Conservation (phyloP, 2,797 vertebrate species). For the Epinephelus coioides region DNA sequence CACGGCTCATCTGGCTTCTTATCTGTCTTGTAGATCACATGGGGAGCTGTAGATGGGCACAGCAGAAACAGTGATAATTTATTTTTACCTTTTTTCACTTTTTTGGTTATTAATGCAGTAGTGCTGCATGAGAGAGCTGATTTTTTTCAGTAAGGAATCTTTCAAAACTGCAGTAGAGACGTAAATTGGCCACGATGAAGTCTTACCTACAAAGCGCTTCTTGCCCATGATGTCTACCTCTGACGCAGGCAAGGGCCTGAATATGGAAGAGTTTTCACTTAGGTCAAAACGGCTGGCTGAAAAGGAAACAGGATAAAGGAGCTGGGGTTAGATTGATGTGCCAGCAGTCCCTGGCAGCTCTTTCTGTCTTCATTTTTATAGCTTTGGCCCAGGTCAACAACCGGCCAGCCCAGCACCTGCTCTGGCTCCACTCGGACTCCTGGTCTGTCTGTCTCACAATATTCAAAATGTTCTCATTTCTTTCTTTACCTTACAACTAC, state of each 20-base stretch:
- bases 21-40: conserved; percentile 94
- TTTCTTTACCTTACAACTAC: background rate
- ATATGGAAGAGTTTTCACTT: conserved; percentile 90
- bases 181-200: background rate
- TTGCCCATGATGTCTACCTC: conserved; percentile 93
- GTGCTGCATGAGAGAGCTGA: background rate
- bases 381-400: conserved; percentile 49
- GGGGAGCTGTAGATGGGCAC: conserved; percentile 83
- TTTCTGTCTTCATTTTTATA: conserved; percentile 65
- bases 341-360: conserved; percentile 67
- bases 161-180: background rate
- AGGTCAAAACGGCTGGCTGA: conserved; percentile 81
- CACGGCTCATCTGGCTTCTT: conserved; percentile 93
- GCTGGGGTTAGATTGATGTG: conserved; percentile 50
- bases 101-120: background rate
- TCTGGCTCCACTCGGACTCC: conserved; percentile 27
- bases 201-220: conserved; percentile 91
- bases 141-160: background rate
- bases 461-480: conserved; percentile 12
- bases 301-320: conserved; percentile 54
- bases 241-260: conserved; percentile 92
- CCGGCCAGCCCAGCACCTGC: conserved; percentile 64
- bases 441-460: conserved; percentile 17
- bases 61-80: background rate
- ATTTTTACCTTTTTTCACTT: background rate